Percentiles rank a stretch among this genome's conserved stretches.
These are phyloP conservation scores for Electrona antarctica DNA, from an alignment of 2,113 vertebrate species.

Conservation along the genomic window DNA sequence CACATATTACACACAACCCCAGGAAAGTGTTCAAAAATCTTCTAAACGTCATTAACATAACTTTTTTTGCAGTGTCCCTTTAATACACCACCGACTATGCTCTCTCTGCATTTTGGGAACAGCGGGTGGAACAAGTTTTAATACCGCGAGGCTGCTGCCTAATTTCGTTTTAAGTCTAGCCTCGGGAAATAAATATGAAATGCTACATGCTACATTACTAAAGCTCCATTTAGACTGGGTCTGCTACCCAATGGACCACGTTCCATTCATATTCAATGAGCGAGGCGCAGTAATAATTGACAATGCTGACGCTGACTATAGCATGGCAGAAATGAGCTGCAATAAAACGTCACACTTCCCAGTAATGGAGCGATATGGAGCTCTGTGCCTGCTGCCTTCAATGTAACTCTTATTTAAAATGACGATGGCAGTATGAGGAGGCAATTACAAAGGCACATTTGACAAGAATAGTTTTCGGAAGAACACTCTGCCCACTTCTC, in stretches of 20 bases:
- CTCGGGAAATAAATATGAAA: constrained; percentile 30
- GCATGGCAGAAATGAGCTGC: not conserved
- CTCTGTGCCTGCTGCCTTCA: not conserved
- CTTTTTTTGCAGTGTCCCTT: no score
- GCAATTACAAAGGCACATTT: not conserved
- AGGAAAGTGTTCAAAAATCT: no score
- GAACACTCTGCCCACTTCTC: not conserved
- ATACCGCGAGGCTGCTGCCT: constrained; percentile 34
- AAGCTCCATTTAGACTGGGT: not conserved
- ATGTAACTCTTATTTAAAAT: not conserved
- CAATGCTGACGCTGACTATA: not conserved
- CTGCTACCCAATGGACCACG: not conserved
- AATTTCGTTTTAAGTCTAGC: constrained; percentile 41
- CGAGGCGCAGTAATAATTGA: not conserved
- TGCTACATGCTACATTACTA: constrained; percentile 28
- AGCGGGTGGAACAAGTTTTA: constrained; percentile 21
- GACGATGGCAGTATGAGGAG: not conserved
- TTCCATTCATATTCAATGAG: not conserved
- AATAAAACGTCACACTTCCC: not conserved
- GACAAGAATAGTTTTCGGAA: not conserved
- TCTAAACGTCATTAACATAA: no score
- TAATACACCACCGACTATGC: not conserved
- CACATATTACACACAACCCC: no score
- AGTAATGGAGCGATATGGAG: not conserved
- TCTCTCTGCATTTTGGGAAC: constrained; percentile 2